Base-by-base conservation (phyloP, 2,113 vertebrate species). In the Ophthalmolycus amberensis region DNA sequence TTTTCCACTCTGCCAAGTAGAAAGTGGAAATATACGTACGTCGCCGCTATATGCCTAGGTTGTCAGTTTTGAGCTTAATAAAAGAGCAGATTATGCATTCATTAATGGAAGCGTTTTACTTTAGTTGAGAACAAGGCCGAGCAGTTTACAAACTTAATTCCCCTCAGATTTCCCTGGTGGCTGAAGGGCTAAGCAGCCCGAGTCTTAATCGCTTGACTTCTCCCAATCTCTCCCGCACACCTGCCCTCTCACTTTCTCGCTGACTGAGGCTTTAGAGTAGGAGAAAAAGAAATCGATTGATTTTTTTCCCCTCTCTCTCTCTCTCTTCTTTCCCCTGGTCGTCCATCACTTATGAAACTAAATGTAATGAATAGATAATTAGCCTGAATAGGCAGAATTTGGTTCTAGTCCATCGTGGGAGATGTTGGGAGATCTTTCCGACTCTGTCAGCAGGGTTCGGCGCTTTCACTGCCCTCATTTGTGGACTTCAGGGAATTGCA, bases 101-200 rank as follows among this genome's bases (percentile, higher is more conserved):
- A 88, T 92, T 92, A 87, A 88, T 89, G 83, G 87, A 84, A 86
- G 75, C 79, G 68, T 94, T 92, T 88, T 85, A 85, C 90, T 91
- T 85, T 70, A 84, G 85, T 80, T 77, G 80, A 71, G 85, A 91
- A 87, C 82, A 90, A 89, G 89, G 82, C 88, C 83, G 87, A 90
- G 91, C 83, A 89, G 92, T 93, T 95, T 94, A 90, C 90, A 86
- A 93, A 94, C 89, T 86, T 92, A 92, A 94, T 94, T 93, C 90
- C 88, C 83, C 20, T 93, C 90, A 93, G 87, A 95, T 95, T 95
- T 95, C 94, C 94, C 95, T 82, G 25, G 93, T 84, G 95, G 86
- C 91, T 72, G 59, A 60, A 46, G 80, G 89, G 88, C 92, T 92
- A 92, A 94, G 90, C 88, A 90, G 90, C 89, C 59, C 20, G 75